These are phyloP conservation scores for Drosophila nannoptera DNA, from an alignment of 1,140 invertebrate species.

Conservation along the genomic window DNA sequence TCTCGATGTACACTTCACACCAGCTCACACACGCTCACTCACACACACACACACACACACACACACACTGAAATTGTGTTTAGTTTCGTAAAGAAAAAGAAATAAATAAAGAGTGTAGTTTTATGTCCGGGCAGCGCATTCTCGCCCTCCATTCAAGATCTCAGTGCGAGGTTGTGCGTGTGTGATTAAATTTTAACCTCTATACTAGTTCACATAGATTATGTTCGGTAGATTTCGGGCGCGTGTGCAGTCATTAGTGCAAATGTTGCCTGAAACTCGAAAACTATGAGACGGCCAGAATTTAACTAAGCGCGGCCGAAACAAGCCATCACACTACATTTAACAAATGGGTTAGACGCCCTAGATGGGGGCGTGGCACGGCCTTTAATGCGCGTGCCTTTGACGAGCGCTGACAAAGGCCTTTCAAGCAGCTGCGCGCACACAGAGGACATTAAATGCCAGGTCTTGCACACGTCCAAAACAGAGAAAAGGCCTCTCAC, in stretches of 20 bases:
- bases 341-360: constrained; percentile 65
- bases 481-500: constrained; percentile 55
- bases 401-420: constrained; percentile 57
- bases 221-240: constrained; percentile 6
- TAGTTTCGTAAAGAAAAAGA: constrained; percentile 49
- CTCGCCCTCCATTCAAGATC: background rate
- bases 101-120: constrained; percentile 23
- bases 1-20: constrained; percentile 56
- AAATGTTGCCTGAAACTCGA: constrained; percentile 61
- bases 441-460: constrained; percentile 64
- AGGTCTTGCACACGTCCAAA: constrained; percentile 67
- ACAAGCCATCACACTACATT: constrained; percentile 71
- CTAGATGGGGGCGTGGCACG: background rate
- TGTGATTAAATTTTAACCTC: constrained; percentile 6
- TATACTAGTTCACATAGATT: constrained; percentile 1
- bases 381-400: constrained; percentile 43
- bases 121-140: constrained; percentile 27
- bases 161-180: background rate
- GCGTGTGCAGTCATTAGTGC: constrained; percentile 70
- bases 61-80: constrained; percentile 55
- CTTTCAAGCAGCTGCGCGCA: constrained; percentile 46
- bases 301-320: constrained; percentile 61
- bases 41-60: constrained; percentile 11
- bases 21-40: constrained; percentile 20
- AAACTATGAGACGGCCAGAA: constrained; percentile 47